These are phyloP conservation scores for Agrypnus murinus DNA, from an alignment of 2,888 invertebrate genomes.

Conservation along the genomic window DNA sequence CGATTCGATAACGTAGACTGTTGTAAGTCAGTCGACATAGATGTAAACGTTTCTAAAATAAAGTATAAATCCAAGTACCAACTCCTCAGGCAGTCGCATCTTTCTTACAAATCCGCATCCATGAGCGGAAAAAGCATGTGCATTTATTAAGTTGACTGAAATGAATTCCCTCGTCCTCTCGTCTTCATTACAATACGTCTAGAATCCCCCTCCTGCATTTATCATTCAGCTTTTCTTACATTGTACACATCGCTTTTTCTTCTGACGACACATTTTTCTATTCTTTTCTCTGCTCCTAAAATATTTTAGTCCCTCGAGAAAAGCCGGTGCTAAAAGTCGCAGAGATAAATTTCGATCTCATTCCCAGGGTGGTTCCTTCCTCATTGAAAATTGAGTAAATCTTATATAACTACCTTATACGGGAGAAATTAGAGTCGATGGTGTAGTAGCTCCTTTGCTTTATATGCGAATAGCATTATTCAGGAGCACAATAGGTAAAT, in stretches of 20 bases:
- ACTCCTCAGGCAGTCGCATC: conserved; percentile 37
- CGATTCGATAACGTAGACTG: too few species aligned
- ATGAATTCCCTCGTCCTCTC: conserved; percentile 62
- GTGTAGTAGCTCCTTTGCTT: conserved; percentile 35
- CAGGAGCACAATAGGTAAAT: conserved; percentile 39
- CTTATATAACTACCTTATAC: conserved; percentile 45
- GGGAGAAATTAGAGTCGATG: conserved; percentile 43
- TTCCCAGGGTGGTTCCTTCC: conserved; percentile 44
- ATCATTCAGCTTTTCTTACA: conserved; percentile 64
- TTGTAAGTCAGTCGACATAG: background rate
- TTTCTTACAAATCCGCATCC: conserved; percentile 43
- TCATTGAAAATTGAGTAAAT: conserved; percentile 53
- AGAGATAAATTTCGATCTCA: conserved; percentile 52
- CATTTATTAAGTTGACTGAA: conserved; percentile 64
- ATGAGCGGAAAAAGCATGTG: conserved; percentile 58
- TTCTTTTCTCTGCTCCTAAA: conserved; percentile 62
- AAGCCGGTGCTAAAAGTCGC: conserved; percentile 54
- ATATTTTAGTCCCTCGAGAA: conserved; percentile 62
- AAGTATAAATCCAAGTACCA: conserved; percentile 42
- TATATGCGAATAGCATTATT: conserved; percentile 42
- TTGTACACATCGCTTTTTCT: conserved; percentile 65
- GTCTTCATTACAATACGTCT: conserved; percentile 65
- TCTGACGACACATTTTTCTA: conserved; percentile 65
- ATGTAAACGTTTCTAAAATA: background rate
- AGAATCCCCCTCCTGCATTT: conserved; percentile 63